A percentile compares a stretch with the other conserved stretches of the same genome.
Evolutionary conservation across 2,888 invertebrate genomes (phyloP).

Genomic region (Nomada ruficornis): DNA sequence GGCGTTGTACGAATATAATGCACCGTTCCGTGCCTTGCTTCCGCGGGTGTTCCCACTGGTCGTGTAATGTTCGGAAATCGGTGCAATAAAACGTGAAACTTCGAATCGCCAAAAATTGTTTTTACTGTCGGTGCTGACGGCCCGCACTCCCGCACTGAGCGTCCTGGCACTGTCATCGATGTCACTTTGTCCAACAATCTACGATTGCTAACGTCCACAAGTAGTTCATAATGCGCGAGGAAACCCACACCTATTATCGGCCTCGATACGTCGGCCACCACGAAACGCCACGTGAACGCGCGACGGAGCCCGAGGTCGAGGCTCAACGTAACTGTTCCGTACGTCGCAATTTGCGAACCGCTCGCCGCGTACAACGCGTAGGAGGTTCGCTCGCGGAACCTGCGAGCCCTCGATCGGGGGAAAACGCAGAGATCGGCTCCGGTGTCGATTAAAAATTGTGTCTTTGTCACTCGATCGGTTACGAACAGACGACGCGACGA

Average conservation of each 20-base stretch:
- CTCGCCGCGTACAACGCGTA: background rate
- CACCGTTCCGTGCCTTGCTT: background rate
- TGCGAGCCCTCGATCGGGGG: background rate
- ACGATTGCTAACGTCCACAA: background rate
- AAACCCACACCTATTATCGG: background rate
- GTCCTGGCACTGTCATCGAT: background rate
- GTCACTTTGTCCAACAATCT: background rate
- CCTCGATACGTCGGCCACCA: constrained; percentile 7
- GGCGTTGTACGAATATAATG: background rate
- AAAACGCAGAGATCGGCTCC: constrained; percentile 9
- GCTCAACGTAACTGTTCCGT: background rate
- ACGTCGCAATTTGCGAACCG: background rate
- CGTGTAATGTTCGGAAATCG: too few species aligned
- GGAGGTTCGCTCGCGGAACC: background rate
- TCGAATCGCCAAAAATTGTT: too few species aligned
- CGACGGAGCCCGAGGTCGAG: background rate
- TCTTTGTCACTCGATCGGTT: background rate
- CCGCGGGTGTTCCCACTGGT: background rate
- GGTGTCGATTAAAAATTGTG: constrained; percentile 17
- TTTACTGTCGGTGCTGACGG: too few species aligned
- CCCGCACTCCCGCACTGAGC: background rate
- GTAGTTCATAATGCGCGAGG: too few species aligned
- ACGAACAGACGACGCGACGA: background rate
- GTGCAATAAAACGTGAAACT: too few species aligned
- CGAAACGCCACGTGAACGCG: background rate